phyloP scores from a whole-genome alignment of 2,797 vertebrate species.

The Protonibea diacanthus region DNA sequence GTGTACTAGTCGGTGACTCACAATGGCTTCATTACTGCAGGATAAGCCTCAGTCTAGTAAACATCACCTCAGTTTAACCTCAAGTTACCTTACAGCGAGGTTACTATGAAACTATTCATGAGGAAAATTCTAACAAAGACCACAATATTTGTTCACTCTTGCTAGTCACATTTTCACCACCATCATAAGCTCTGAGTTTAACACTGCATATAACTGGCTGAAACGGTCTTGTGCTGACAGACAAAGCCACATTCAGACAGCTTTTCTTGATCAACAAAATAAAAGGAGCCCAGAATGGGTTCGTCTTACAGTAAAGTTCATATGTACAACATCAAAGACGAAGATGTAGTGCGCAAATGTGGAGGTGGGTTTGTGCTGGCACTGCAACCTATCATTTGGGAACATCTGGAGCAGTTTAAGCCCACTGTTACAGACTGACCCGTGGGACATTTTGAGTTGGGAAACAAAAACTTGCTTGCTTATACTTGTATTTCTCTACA shows the following conservation, averaged over 20 bases:
- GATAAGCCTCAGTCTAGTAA: conserved; percentile 15
- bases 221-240: conserved; percentile 65
- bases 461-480: conserved; percentile 78
- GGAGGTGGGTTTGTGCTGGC: conserved; percentile 79
- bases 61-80: conserved; percentile 40
- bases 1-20: conserved; percentile 15
- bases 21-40: conserved; percentile 25
- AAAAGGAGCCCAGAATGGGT: conserved; percentile 44
- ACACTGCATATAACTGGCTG: conserved; percentile 66
- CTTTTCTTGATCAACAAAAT: conserved; percentile 60
- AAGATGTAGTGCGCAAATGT: conserved; percentile 67
- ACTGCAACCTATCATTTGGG: conserved; percentile 76
- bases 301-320: conserved; percentile 54
- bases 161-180: conserved; percentile 60
- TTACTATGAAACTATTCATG: conserved; percentile 32
- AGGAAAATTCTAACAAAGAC: conserved; percentile 54
- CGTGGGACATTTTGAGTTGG: conserved; percentile 75
- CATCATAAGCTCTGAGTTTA: conserved; percentile 73
- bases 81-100: conserved; percentile 3
- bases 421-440: conserved; percentile 72
- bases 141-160: conserved; percentile 72
- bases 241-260: conserved; percentile 66
- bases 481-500: conserved; percentile 61
- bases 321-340: conserved; percentile 78
- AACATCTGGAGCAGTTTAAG: conserved; percentile 86